These are phyloP conservation scores for Melanotaenia nigrans DNA, from an alignment of 2,797 vertebrate species.

Conservation along the genomic window DNA sequence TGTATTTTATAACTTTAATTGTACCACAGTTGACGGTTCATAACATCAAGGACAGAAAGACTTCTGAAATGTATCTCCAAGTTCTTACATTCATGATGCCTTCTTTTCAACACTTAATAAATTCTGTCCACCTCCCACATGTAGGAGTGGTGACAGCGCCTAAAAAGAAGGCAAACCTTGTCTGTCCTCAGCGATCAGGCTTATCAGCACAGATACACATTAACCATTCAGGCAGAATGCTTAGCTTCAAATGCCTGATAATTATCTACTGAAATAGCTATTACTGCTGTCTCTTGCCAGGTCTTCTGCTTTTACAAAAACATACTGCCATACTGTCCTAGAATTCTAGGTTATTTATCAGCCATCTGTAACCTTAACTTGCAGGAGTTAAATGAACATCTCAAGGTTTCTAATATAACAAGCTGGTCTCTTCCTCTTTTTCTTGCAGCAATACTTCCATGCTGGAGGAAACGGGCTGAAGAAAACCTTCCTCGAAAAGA, in stretches of 20 bases:
- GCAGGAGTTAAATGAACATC: slow-evolving; percentile 7
- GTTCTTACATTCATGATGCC: slow-evolving; percentile 3
- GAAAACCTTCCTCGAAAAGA: slow-evolving; percentile 98
- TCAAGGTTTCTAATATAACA: not conserved
- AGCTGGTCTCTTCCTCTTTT: slow-evolving; percentile 11
- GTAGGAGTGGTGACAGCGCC: slow-evolving; percentile 51
- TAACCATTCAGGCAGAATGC: slow-evolving; percentile 43
- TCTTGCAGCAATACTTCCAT: slow-evolving; percentile 96
- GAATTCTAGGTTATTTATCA: slow-evolving; percentile 8
- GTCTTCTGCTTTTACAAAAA: slow-evolving; percentile 30
- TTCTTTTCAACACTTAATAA: slow-evolving; percentile 35
- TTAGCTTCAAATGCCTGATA: slow-evolving; percentile 53
- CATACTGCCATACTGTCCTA: slow-evolving; percentile 33
- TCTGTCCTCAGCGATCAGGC: slow-evolving; percentile 53
- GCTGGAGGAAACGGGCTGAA: slow-evolving; percentile 98
- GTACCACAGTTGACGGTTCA: not conserved
- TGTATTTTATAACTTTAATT: slow-evolving; percentile 1
- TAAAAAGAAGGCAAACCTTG: slow-evolving; percentile 45
- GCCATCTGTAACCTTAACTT: slow-evolving; percentile 9
- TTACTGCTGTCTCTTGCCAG: slow-evolving; percentile 47
- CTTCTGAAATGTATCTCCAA: not conserved
- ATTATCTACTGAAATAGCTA: slow-evolving; percentile 58
- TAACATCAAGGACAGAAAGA: not conserved
- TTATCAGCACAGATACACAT: slow-evolving; percentile 54
- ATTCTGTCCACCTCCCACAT: slow-evolving; percentile 38